These are phyloP conservation scores for Campoplex nolae DNA, from an alignment of 2,888 invertebrate species.

Conservation along the genomic window DNA sequence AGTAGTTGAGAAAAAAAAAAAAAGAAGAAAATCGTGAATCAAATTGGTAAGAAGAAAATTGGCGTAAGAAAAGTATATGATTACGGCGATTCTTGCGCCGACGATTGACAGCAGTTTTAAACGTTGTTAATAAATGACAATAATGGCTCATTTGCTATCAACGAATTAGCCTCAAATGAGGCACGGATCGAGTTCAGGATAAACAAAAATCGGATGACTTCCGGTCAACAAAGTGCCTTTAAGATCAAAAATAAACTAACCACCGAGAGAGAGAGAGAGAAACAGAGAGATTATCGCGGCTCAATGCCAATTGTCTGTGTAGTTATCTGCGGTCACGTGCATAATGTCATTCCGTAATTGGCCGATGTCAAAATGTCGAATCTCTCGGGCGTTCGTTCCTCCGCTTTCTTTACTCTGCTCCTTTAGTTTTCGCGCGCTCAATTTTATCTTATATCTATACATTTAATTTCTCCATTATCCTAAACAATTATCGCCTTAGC, in stretches of 20 bases:
- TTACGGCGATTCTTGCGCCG: background rate
- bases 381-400: constrained; percentile 29
- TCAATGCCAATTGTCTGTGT: constrained; percentile 69
- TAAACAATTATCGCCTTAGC: background rate
- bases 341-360: constrained; percentile 64
- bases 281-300: constrained; percentile 47
- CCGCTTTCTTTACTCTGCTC: constrained; percentile 28
- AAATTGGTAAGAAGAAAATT: background rate
- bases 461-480: background rate
- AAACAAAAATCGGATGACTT: constrained; percentile 29
- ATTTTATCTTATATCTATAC: background rate
- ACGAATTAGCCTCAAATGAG: background rate
- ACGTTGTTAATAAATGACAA: background rate
- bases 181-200: background rate
- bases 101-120: background rate
- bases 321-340: constrained; percentile 64
- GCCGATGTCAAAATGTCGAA: constrained; percentile 59
- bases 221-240: constrained; percentile 24
- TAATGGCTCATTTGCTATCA: background rate
- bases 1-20: background rate
- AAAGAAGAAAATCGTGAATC: constrained; percentile 10
- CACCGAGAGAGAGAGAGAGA: background rate
- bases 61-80: background rate
- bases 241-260: constrained; percentile 59
- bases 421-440: background rate